phyloP scores from a whole-genome alignment of 2,888 invertebrate species.

The Volucella inflata region DNA sequence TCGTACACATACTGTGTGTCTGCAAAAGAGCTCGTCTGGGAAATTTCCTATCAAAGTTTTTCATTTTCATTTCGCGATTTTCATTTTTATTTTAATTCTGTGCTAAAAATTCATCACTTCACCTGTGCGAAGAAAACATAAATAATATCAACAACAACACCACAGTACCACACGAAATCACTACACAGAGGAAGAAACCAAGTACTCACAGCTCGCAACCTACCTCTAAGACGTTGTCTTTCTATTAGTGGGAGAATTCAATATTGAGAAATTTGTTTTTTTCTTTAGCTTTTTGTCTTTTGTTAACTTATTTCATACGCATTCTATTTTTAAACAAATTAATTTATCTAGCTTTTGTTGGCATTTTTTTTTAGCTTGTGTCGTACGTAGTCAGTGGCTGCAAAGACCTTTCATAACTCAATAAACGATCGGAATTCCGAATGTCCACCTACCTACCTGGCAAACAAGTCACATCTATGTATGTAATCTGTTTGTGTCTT shows the following conservation, averaged over 20 bases:
- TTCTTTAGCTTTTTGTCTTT: slow-evolving; percentile 1
- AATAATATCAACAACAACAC: slow-evolving; percentile 59
- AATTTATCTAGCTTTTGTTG: background rate
- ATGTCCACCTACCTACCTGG: background rate
- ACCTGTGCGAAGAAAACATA: slow-evolving; percentile 53
- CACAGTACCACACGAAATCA: slow-evolving; percentile 4
- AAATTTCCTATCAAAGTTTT: slow-evolving; percentile 50
- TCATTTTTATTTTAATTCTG: slow-evolving; percentile 20
- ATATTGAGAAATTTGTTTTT: slow-evolving; percentile 9
- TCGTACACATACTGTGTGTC: slow-evolving; percentile 19
- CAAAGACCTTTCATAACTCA: slow-evolving; percentile 58
- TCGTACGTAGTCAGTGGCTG: background rate
- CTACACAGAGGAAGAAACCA: background rate
- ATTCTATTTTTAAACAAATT: slow-evolving; percentile 71
- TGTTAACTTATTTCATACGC: slow-evolving; percentile 59
- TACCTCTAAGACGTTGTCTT: slow-evolving; percentile 18
- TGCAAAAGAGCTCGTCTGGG: slow-evolving; percentile 48
- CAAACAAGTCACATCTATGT: too few relatives aligned
- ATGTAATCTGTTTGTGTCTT: too few relatives aligned
- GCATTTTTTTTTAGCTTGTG: slow-evolving; percentile 17
- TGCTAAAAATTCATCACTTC: slow-evolving; percentile 47
- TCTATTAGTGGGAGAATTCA: slow-evolving; percentile 15
- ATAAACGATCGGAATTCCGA: slow-evolving; percentile 16
- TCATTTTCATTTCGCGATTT: slow-evolving; percentile 24
- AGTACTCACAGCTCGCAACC: background rate